Conservation (phyloP, 2,888 invertebrate genomes). For the Cepaea hortensis region DNA sequence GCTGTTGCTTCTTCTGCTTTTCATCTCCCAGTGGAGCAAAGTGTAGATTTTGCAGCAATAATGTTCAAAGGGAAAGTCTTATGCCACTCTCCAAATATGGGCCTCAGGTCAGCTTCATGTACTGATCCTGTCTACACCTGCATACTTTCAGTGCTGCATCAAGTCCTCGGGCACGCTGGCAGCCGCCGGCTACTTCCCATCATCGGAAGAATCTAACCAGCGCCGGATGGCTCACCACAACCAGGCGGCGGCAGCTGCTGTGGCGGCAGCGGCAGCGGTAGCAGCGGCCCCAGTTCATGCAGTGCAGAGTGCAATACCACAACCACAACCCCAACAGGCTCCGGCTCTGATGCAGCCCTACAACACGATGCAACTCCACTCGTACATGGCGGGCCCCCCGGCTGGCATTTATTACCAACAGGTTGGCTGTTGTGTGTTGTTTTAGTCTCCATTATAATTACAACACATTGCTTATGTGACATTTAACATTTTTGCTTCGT, state of each 20-base stretch:
- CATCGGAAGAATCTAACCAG: constrained; percentile 42
- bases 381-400: constrained; percentile 25
- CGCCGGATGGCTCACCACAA: constrained; percentile 36
- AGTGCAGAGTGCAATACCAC: constrained; percentile 18
- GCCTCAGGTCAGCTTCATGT: too few species aligned
- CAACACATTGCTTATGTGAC: too few species aligned
- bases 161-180: constrained; percentile 47
- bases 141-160: constrained; percentile 45
- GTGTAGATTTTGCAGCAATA: too few species aligned
- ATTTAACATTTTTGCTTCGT: too few species aligned
- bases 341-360: constrained; percentile 33
- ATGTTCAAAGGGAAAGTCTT: too few species aligned
- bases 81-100: too few species aligned
- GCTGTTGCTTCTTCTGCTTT: too few species aligned
- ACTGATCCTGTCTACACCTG: too few species aligned
- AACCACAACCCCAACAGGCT: constrained; percentile 39
- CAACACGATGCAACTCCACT: constrained; percentile 30
- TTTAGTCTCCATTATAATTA: too few species aligned
- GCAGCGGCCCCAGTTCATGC: constrained; percentile 13
- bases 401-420: constrained; percentile 41
- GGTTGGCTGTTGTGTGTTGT: not conserved
- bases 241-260: constrained; percentile 18
- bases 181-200: constrained; percentile 45
- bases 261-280: not conserved
- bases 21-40: too few species aligned